Conservation (phyloP, 1,140 invertebrate genomes). For the Tachypleus tridentatus region DNA sequence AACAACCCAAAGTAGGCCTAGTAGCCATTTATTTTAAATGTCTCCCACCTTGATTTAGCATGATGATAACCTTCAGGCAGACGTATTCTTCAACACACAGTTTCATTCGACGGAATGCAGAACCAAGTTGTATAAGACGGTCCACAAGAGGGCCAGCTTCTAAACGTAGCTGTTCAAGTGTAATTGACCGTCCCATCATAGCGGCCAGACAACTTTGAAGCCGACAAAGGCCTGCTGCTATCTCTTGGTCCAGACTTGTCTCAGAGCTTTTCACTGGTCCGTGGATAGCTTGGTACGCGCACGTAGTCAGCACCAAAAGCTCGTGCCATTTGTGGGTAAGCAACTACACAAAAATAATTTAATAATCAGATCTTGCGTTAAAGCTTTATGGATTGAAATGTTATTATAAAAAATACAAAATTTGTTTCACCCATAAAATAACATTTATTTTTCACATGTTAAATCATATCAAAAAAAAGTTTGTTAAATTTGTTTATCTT, state of each 20-base stretch:
- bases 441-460: too few relatives aligned
- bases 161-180: conserved; percentile 72
- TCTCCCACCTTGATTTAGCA: conserved; percentile 50
- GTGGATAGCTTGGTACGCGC: conserved; percentile 83
- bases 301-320: conserved; percentile 82
- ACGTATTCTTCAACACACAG: conserved; percentile 75
- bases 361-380: too few relatives aligned
- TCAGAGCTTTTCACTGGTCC: neutral
- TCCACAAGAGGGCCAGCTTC: conserved; percentile 89
- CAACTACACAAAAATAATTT: conserved; percentile 40
- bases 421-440: too few relatives aligned
- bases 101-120: conserved; percentile 76
- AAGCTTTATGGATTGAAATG: too few relatives aligned
- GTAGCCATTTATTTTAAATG: too few relatives aligned
- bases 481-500: too few relatives aligned
- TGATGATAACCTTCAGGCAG: conserved; percentile 88
- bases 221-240: conserved; percentile 46
- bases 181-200: conserved; percentile 64
- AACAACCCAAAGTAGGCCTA: too few relatives aligned
- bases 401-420: too few relatives aligned
- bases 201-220: conserved; percentile 78
- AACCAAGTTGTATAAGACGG: conserved; percentile 82
- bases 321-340: conserved; percentile 97
- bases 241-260: conserved; percentile 39
- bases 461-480: too few relatives aligned